phyloP scores from a whole-genome alignment of 2,797 vertebrate species.

The Brotula barbata region DNA sequence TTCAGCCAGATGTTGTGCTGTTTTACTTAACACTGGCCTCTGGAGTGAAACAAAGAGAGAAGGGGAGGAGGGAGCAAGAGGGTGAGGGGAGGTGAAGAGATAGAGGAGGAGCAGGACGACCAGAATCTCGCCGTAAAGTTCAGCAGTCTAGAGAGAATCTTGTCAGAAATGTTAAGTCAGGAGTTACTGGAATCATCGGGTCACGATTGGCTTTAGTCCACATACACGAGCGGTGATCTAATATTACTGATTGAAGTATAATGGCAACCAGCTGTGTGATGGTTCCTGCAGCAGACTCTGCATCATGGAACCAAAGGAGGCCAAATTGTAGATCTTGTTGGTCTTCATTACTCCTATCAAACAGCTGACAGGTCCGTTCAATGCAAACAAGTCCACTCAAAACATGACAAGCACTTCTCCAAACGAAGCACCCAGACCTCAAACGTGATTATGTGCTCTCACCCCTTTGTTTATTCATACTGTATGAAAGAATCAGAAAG shows the following conservation, averaged over 20 bases:
- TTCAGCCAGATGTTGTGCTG: slow-evolving; percentile 47
- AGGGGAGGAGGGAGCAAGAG: background rate
- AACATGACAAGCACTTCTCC: slow-evolving; percentile 9
- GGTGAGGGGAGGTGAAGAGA: slow-evolving; percentile 13
- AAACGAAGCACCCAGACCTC: background rate
- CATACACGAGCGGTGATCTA: too few species aligned
- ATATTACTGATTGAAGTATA: too few species aligned
- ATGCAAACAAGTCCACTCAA: background rate
- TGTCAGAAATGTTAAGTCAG: slow-evolving; percentile 15
- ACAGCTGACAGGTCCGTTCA: background rate
- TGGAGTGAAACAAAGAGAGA: slow-evolving; percentile 39
- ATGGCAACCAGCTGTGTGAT: too few species aligned
- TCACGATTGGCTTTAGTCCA: too few species aligned
- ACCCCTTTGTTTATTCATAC: slow-evolving; percentile 2
- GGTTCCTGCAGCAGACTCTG: background rate
- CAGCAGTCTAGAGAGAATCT: too few species aligned
- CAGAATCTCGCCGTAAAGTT: too few species aligned
- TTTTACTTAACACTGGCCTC: slow-evolving; percentile 41
- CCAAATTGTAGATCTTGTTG: slow-evolving; percentile 5
- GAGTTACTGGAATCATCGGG: background rate
- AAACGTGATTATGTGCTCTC: background rate
- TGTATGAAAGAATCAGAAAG: slow-evolving; percentile 13
- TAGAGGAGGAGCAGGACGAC: slow-evolving; percentile 12
- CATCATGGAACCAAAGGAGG: slow-evolving; percentile 3
- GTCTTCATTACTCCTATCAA: slow-evolving; percentile 13